Base-by-base conservation (phyloP, 2,888 invertebrate species). In the Ctenicera cuprea region DNA sequence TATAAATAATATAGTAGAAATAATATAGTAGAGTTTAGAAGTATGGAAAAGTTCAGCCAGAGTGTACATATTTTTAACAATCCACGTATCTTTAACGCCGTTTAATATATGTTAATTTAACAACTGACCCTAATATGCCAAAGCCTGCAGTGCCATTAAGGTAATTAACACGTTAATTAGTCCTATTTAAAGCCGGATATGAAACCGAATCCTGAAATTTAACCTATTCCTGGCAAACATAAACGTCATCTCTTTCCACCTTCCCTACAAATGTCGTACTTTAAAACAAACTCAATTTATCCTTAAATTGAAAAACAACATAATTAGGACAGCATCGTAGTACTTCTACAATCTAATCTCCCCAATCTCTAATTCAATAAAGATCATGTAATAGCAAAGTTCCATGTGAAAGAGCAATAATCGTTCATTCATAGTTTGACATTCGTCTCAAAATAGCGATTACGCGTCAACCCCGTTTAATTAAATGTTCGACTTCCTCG, bases 111-210 rank as follows among this genome's bases (percentile, higher is more conserved):
- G 69, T 62, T 69, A 69, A 69, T 69, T 69, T 61, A 37, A 43
- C 69, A 61, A 62, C 33, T 69, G 69, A 62, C 61, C 69, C 62
- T 50, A 69, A 69, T 69, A 69, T 54, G 48, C 16, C 50, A 61
- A 69, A 69, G 48, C 69, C 54, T 30, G 26, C 48, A 62, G 69
- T 69, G 48, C 38, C 50, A 69, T 69, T 61, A 69, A 48, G 22
- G 62, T 69, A 69, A 69, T 69, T 69, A 69, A 69, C 69, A 69
- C 48, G 30, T 45, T 69, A 69, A 69, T 67, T 69, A 69, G 69
- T 52, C 38, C 30, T 62, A 61, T 62, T 62, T 43, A 38, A 67
- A 43, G 20, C 45, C 67, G 67, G 67, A 54, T 59, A 52, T 66
- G 65, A 33, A 52, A 54, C 54, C 48, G 18, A 48, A 48, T 18